Base-by-base conservation (phyloP, 2,888 invertebrate genomes). In the Napeogenes inachia region DNA sequence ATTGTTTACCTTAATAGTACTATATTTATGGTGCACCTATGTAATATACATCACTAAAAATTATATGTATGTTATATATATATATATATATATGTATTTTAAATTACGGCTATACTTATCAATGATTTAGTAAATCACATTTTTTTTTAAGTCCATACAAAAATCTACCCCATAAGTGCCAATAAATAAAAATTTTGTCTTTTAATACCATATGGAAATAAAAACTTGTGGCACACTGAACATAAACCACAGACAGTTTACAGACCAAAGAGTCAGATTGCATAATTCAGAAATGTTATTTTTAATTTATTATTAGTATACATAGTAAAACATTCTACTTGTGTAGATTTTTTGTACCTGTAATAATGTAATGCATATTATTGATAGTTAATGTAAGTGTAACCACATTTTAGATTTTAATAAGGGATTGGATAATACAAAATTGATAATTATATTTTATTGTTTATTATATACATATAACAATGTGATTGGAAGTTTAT, bases 321-420 rank as follows among this genome's bases (percentile, higher is more conserved):
- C 60, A 59, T 54, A 59, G 54, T 65, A 63, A 63, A 56, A 56
- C n/a, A 53, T 60, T 50, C 57, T 60, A 45, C 53, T 13, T 6
- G 13, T 67, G 65, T 71, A 77, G 73, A 75, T 69, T 68, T 75
- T 73, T 75, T 77, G 82, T 81, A 82, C 82, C 81, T 82, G 82
- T 77, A 68, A 74, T 75, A 77, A 71, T 69, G 72, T 70, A 66
- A 68, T 75, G 66, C 66, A 59, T 70, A 68, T 62, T 65, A 60
- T 21, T 21, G 21, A 21, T 68, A 65, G 46, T 58, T 65, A 63
- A 58, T 47, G 54, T 63, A 54, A 42, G 8, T 59, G 46, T 21
- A 30, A 50, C 50, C 30, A 50, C 30, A 12, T 30, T 10, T 50
- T 50, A 50, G 4, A n/a, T 10, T 50, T 50, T 50, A 30, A 50